Evolutionary conservation across 2,113 vertebrate species (phyloP).

Genomic region (Anguilla rostrata): DNA sequence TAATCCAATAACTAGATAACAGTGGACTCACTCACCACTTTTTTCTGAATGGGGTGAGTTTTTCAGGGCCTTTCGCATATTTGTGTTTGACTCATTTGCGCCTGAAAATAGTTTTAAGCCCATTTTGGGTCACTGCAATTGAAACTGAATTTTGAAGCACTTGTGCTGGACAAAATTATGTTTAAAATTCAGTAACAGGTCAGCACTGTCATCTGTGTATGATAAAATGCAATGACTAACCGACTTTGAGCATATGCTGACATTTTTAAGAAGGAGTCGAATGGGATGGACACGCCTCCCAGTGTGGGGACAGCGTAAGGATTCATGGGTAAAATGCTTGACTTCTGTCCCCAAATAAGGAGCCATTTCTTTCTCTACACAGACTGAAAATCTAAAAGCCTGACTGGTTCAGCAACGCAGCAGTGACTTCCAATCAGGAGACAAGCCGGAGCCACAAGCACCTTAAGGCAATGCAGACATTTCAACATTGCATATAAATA

Average conservation of each 20-base stretch:
- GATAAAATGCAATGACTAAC: background rate
- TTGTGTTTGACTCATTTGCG: background rate
- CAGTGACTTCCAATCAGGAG: background rate
- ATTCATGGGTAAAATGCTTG: background rate
- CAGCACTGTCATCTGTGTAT: too few species aligned
- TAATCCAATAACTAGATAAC: background rate
- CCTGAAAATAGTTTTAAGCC: background rate
- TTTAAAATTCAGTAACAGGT: background rate
- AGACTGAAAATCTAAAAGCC: background rate
- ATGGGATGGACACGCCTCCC: background rate
- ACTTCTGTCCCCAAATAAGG: background rate
- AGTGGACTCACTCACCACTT: background rate
- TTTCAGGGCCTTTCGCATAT: background rate
- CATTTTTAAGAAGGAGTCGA: background rate
- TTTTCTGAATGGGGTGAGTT: background rate
- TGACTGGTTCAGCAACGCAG: background rate
- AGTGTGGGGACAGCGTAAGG: background rate
- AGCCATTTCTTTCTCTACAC: background rate
- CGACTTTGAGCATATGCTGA: background rate
- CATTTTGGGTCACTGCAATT: background rate
- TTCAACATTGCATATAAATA: background rate
- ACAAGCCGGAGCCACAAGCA: background rate
- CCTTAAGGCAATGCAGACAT: background rate
- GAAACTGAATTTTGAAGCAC: background rate
- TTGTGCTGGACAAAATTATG: background rate